phyloP scores from a whole-genome alignment of 2,797 vertebrate species.

The Poecilia velifera region DNA sequence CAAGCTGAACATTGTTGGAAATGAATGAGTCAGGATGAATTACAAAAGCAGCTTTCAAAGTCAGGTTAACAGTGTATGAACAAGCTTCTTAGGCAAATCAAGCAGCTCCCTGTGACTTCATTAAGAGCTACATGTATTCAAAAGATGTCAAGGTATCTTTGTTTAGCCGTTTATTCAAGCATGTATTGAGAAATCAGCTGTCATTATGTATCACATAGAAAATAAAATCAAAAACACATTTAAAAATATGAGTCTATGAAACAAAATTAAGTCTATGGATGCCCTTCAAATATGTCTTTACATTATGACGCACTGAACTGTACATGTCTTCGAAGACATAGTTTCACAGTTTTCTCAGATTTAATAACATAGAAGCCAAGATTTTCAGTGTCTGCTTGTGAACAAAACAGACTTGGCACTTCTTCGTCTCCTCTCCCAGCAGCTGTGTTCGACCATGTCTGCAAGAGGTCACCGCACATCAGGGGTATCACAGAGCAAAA shows the following conservation, averaged over 20 bases:
- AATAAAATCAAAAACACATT: background rate
- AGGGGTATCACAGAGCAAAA: slow-evolving; percentile 2
- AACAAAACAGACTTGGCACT: background rate
- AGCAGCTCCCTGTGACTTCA: background rate
- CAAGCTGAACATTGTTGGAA: background rate
- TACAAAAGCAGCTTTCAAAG: background rate
- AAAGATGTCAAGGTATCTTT: background rate
- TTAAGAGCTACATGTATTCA: background rate
- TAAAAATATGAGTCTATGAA: background rate
- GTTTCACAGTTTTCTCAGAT: background rate
- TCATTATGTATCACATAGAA: background rate
- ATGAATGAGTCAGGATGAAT: background rate
- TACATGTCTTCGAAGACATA: background rate
- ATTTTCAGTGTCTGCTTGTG: background rate
- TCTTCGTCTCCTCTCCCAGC: background rate
- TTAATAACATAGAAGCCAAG: background rate
- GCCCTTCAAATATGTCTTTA: background rate
- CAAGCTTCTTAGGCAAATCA: background rate
- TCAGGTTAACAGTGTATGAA: background rate
- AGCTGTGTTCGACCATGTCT: background rate
- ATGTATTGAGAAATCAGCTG: background rate
- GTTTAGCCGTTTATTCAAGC: background rate
- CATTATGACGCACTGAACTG: background rate
- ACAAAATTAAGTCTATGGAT: background rate
- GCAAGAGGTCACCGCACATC: slow-evolving; percentile 6